phyloP scores from a whole-genome alignment of 2,797 vertebrate genomes.

The Pelochelys cantorii region DNA sequence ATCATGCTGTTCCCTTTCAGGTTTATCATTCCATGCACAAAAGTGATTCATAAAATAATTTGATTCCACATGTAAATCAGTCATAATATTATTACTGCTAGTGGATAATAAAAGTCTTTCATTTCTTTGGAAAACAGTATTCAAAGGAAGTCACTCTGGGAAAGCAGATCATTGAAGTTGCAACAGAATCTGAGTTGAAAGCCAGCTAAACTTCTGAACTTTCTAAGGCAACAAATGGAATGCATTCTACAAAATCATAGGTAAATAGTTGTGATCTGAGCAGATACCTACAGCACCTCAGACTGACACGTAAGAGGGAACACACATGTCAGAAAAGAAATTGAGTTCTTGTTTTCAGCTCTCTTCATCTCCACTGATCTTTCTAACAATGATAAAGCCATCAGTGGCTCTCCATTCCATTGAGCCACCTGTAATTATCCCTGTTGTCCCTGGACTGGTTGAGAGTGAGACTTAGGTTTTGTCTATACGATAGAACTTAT shows the following conservation, averaged over 20 bases:
- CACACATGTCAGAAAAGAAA: not conserved
- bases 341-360: not conserved
- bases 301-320: not conserved
- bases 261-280: not conserved
- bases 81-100: constrained; percentile 10
- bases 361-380: not conserved
- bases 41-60: constrained; percentile 39
- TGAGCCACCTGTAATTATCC: not conserved
- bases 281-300: not conserved
- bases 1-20: not conserved
- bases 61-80: constrained; percentile 37
- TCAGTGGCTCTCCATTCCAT: not conserved
- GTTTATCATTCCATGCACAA: constrained; percentile 16
- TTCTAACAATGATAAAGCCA: not conserved
- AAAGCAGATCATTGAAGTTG: not conserved
- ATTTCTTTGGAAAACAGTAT: not conserved
- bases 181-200: constrained; percentile 18
- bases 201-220: not conserved
- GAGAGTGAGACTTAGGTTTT: no score
- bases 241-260: not conserved
- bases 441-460: no score
- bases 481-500: no score
- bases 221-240: not conserved
- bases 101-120: constrained; percentile 20
- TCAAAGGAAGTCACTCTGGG: not conserved